phyloP scores from a whole-genome alignment of 2,113 vertebrate species.

The Saguinus imperator region DNA sequence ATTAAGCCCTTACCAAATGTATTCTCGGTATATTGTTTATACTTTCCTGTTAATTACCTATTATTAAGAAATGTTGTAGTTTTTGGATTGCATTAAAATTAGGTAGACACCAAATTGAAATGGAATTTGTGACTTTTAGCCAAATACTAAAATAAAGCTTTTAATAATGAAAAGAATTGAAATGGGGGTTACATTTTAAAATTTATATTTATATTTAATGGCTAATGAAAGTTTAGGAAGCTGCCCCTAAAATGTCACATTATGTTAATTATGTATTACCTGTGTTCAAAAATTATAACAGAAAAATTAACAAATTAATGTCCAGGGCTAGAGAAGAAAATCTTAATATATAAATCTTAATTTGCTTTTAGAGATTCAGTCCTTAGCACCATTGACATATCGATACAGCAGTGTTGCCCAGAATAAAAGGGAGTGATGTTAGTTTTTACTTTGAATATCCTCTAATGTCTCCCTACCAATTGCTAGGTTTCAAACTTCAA shows the following conservation, averaged over 20 bases:
- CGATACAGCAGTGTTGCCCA: neutral
- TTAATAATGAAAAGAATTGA: neutral
- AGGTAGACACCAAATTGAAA: neutral
- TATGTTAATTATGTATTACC: neutral
- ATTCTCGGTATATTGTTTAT: neutral
- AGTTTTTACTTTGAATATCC: constrained; percentile 12
- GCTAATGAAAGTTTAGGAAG: neutral
- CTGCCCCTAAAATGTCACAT: neutral
- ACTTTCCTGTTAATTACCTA: neutral
- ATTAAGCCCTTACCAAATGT: too few relatives aligned
- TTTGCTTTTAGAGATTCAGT: neutral
- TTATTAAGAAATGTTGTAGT: neutral
- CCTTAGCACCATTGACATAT: neutral
- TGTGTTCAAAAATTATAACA: neutral
- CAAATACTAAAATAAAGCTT: neutral
- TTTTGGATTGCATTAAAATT: neutral
- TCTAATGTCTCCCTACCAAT: neutral
- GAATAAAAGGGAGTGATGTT: neutral
- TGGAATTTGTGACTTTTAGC: neutral
- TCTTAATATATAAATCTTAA: neutral
- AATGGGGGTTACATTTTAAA: neutral
- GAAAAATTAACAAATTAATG: neutral
- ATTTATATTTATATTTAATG: neutral
- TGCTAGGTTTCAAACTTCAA: neutral
- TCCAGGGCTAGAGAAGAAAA: neutral